phyloP scores from a whole-genome alignment of 2,888 invertebrate genomes.

The Clitarchus hookeri region DNA sequence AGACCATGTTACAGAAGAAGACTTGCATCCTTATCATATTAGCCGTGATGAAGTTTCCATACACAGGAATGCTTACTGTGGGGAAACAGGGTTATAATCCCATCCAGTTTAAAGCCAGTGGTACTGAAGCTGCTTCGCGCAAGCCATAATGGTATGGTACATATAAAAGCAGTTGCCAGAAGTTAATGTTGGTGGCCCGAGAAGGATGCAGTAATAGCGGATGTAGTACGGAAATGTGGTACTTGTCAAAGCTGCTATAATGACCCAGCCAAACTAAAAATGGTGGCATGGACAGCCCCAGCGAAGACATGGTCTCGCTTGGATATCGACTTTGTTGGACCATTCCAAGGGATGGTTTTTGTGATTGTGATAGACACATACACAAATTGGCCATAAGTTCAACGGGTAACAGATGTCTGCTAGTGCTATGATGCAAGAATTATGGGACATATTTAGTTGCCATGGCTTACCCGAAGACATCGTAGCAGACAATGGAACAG shows the following conservation, averaged over 20 bases:
- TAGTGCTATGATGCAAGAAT: background rate
- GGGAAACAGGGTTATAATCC: background rate
- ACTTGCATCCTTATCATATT: background rate
- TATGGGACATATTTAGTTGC: background rate
- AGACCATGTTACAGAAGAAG: background rate
- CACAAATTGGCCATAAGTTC: background rate
- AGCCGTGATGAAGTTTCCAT: background rate
- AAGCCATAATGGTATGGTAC: background rate
- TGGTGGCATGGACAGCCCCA: background rate
- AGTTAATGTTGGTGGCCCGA: background rate
- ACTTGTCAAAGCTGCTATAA: background rate
- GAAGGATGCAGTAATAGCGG: background rate
- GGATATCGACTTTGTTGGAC: background rate
- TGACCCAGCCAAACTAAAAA: background rate
- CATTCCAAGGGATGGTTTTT: background rate
- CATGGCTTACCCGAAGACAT: background rate
- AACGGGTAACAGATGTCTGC: background rate
- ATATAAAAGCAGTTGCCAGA: background rate
- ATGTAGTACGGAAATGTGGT: background rate
- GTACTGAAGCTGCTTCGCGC: background rate
- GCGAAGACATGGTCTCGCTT: background rate
- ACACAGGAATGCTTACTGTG: background rate
- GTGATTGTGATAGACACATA: background rate
- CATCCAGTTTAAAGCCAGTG: background rate
- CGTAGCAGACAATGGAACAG: background rate